Evolutionary conservation across 2,113 vertebrate species (phyloP), one percentile per base, ranked within the genome.

Genomic region (Syrrhaptes paradoxus): DNA sequence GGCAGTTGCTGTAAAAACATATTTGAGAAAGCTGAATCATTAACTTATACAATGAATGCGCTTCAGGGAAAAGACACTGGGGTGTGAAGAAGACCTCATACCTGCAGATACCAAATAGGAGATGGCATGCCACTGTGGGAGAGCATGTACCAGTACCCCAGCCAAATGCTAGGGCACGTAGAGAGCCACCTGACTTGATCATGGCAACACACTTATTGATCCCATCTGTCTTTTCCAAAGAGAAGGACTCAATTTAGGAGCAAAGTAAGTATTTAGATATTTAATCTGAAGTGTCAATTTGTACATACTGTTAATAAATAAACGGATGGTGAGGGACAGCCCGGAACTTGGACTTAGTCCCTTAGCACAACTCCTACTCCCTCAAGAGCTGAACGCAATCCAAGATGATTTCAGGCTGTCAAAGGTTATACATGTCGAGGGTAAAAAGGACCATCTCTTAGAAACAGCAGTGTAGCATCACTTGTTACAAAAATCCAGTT

Each of bases 1-100:
- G 59, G 98, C 95, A 97, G 97, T 76, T 70, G 98, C 98, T 98
- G 97, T 26, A 71, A 95, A 96, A 94, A 94, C 58, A 61, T 5
- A 19, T 74, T 63, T 34, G 85, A 86, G 80, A 36, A 59, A 76
- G 75, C 0, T 1, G 61, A 92, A 54, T 93, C 20, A n/a, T 78
- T 51, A 32, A 8, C 20, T 49, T n/a, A 25, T n/a, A 51, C 29
- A 77, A 46, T 31, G 41, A 83, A 61, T 11, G 32, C 45, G 92
- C 90, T 58, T 18, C 58, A 49, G 76, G 75, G 54, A 11, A 74
- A 38, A 66, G 75, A 36, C 59, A 38, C 43, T 38, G 59, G 25
- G 13, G 45, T 20, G 67, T 43, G 45, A 41, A 62, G 72, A 52
- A n/a, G 49, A 83, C 31, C 52, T 78, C 49, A 31, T 19, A 65